Evolutionary conservation across 2,888 invertebrate genomes (phyloP).

Genomic region (Hirtodrosophila confusa): DNA sequence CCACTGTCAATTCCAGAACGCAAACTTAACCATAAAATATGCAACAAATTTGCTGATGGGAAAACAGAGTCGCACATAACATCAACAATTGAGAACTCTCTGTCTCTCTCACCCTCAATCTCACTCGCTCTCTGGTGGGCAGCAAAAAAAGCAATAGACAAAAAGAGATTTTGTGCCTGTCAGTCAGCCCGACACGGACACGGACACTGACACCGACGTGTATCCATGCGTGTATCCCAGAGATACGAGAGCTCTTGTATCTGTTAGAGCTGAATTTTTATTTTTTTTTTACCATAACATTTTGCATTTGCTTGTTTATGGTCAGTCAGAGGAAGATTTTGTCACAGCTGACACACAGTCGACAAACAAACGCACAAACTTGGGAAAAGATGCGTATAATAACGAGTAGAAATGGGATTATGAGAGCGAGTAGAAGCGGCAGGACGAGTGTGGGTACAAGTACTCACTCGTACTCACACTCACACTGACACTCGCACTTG

Average conservation of each 20-base stretch:
- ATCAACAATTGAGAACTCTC: conserved; percentile 8
- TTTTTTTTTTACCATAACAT: conserved; percentile 32
- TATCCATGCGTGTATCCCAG: conserved; percentile 55
- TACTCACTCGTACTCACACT: background rate
- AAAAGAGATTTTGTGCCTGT: conserved; percentile 26
- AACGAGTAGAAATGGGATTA: conserved; percentile 3
- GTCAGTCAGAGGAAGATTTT: conserved; percentile 51
- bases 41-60: conserved; percentile 58
- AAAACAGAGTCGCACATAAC: conserved; percentile 29
- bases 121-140: too few species aligned
- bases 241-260: conserved; percentile 37
- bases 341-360: conserved; percentile 35
- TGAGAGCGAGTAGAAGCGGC: background rate
- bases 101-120: background rate
- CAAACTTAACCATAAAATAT: conserved; percentile 57
- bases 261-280: conserved; percentile 24
- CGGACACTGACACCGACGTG: conserved; percentile 15
- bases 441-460: background rate
- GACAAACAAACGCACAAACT: conserved; percentile 7
- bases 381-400: conserved; percentile 31
- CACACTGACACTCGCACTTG: too few species aligned
- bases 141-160: conserved; percentile 13
- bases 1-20: conserved; percentile 37
- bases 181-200: conserved; percentile 17
- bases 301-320: conserved; percentile 60